Evolutionary conservation across 2,113 vertebrate genomes (phyloP).

Genomic region (Scartelaos histophorus): DNA sequence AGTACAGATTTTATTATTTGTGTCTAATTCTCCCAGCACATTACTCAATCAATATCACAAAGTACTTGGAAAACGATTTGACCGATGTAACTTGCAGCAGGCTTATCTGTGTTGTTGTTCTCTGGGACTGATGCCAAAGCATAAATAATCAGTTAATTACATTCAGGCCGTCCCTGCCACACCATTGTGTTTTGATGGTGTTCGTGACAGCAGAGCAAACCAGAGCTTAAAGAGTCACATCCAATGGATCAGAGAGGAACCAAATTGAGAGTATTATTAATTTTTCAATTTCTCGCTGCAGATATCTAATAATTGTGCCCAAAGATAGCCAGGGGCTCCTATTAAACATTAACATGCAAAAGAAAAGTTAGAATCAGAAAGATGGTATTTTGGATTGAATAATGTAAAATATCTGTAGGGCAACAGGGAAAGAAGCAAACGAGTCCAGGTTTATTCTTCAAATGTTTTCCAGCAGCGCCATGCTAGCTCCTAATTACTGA

Average conservation of each 20-base stretch:
- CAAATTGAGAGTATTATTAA: slow-evolving; percentile 92
- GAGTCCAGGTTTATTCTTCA: slow-evolving; percentile 79
- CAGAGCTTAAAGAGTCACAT: slow-evolving; percentile 77
- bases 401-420: slow-evolving; percentile 94
- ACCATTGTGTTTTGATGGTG: slow-evolving; percentile 49
- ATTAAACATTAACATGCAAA: slow-evolving; percentile 97
- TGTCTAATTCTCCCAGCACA: not conserved
- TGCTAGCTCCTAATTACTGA: slow-evolving; percentile 68
- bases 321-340: slow-evolving; percentile 88
- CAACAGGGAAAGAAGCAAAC: slow-evolving; percentile 80
- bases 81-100: slow-evolving; percentile 11
- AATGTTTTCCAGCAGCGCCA: slow-evolving; percentile 69
- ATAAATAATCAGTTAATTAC: slow-evolving; percentile 67
- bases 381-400: slow-evolving; percentile 96
- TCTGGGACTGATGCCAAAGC: slow-evolving; percentile 41
- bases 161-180: slow-evolving; percentile 40
- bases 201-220: slow-evolving; percentile 35
- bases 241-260: slow-evolving; percentile 82
- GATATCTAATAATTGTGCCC: slow-evolving; percentile 96
- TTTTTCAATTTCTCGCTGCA: slow-evolving; percentile 96
- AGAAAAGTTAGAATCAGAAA: slow-evolving; percentile 90
- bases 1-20: not conserved
- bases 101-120: slow-evolving; percentile 29
- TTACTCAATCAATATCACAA: not conserved
- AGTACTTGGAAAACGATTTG: not conserved